Evolutionary conservation across 2,113 vertebrate genomes (phyloP), one percentile per base, ranked within the genome.

Genomic region (Hassar affinis): DNA sequence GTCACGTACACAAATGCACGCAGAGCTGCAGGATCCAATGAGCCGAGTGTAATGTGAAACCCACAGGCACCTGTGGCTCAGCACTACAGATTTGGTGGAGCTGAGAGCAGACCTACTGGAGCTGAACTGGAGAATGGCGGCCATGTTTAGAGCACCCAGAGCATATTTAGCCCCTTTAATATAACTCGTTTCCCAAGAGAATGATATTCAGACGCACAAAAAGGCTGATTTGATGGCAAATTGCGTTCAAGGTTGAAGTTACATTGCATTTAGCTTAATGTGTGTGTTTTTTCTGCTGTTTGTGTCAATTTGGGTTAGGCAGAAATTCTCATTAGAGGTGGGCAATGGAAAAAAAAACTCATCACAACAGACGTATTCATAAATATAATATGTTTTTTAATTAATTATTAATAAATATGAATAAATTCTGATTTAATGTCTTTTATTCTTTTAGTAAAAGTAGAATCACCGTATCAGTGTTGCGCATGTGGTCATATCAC

Each of bases 41-140:
- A 79, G 76, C 77, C 61, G 27, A 78, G 74, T 84, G 83, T 79
- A 84, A 84, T 84, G 54, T 59, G 77, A 79, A 84, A 71, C 77
- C 77, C 49, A 49, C 52, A 62, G 83, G 57, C 77, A 84, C 77
- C 72, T 84, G 83, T 79, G 83, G 83, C 83, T 74, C 74, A 78
- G 56, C 25, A 25, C 74, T 77, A 35, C 62, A 69, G 83, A 71
- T 79, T 79, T 79, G 35, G 51, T 27, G 22, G 75, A 68, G 61
- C 64, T 84, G 82, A 84, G 79, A 79, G 51, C 54, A 27, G 61
- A 38, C 66, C 76, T 47, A 56, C 76, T 71, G 52, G 52, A 84
- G 42, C 47, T 7, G 30, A 59, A 27, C 49, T 69, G 38, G 10
- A 78, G 42, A 56, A 56, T 0, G 33, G 81, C 57, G 22, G 81